Percentiles rank a stretch among this genome's conserved stretches.
Evolutionary conservation across 2,113 vertebrate species (phyloP).

Genomic region (Clarias macrocephalus): DNA sequence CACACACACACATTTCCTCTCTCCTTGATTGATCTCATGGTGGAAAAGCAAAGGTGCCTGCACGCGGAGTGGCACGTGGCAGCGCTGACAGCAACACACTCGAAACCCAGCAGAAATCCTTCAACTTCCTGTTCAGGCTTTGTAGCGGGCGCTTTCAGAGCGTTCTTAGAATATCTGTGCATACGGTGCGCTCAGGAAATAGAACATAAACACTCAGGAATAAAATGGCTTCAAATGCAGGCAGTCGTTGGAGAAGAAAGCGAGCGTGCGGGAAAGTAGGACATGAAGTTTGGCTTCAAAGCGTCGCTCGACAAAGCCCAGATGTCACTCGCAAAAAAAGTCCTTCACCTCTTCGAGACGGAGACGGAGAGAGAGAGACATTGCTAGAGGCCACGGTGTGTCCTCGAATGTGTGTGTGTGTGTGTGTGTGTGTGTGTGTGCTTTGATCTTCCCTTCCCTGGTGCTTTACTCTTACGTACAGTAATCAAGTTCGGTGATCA

Average conservation of each 20-base stretch:
- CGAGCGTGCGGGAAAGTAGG: constrained; percentile 63
- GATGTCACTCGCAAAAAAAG: constrained; percentile 55
- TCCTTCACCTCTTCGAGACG: constrained; percentile 66
- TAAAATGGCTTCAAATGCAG: constrained; percentile 14
- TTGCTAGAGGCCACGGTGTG: constrained; percentile 59
- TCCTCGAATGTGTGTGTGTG: not conserved
- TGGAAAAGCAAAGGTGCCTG: not conserved
- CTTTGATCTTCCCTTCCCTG: constrained; percentile 65
- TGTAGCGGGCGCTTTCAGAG: constrained; percentile 35
- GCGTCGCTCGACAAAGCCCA: constrained; percentile 58
- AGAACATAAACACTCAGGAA: not conserved
- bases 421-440: constrained; percentile 38
- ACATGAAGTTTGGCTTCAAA: constrained; percentile 67
- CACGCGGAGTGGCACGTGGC: constrained; percentile 24
- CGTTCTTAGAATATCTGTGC: constrained; percentile 27
- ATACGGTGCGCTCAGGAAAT: not conserved
- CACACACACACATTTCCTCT: constrained; percentile 16
- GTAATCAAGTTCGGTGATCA: constrained; percentile 59
- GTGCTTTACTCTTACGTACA: constrained; percentile 60
- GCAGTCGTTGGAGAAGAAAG: constrained; percentile 46
- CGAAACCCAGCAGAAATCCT: constrained; percentile 11
- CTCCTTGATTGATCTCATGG: constrained; percentile 15
- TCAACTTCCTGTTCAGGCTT: constrained; percentile 42
- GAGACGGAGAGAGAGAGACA: constrained; percentile 44
- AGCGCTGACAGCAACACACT: constrained; percentile 3